Evolutionary conservation across 1,140 invertebrate genomes (phyloP), one percentile per base, ranked within the genome.

Genomic region (Chrysoperla carnea): DNA sequence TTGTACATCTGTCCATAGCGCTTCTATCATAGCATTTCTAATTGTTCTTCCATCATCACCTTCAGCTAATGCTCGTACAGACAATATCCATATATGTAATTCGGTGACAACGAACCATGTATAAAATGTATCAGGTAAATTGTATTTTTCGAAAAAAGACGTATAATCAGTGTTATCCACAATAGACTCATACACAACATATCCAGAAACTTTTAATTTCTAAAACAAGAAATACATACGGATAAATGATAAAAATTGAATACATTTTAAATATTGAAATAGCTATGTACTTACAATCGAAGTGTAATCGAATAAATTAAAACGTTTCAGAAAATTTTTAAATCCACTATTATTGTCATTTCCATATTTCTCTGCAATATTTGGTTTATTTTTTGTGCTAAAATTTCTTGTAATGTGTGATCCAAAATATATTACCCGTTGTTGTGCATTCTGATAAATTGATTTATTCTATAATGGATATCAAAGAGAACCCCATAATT

Each of bases 71-170:
- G 75, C 69, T 36, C 85, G 67, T 11, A 76, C 69, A 54, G 78
- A 63, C 7, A 88, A 49, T 65, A 90, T 73, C 87, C 87, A 91
- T 1, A 89, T 69, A 59, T 91, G 84, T 12, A 90, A 60, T 59
- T 89, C 84, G 2, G 81, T 85, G 3, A 89, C 62, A 2, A 77
- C 55, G 59, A 86, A 90, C 84, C 84, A 89, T 1, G 84, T 85
- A 48, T 72, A 71, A 56, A 85, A 85, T 29, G 82, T 84, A 50
- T 90, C 84, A 14, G 73, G 67, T 54, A 89, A 59, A 36, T 78
- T 62, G 42, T 80, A 76, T 53, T 73, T 72, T 67, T 64, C 51
- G 63, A 78, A 73, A 61, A 75, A 75, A 40, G 69, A 60, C 2
- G 58, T 46, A 52, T 77, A 77, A 44, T 66, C 62, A 9, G 78